phyloP scores from a whole-genome alignment of 2,113 vertebrate genomes.

The Bufo gargarizans region DNA sequence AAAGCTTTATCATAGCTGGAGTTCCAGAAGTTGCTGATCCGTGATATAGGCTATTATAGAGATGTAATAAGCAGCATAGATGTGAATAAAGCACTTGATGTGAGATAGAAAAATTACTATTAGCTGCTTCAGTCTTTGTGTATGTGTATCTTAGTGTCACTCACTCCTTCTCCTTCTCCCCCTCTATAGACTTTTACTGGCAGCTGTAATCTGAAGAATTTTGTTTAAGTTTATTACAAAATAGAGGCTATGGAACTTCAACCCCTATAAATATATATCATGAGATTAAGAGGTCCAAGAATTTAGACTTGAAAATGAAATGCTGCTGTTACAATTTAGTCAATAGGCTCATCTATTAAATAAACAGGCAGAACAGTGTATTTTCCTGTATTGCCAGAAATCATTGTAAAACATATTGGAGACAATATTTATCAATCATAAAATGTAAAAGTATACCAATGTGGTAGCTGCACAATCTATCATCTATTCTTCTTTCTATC shows the following conservation, averaged over 20 bases:
- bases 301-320: not conserved
- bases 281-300: not conserved
- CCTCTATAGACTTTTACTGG: no score
- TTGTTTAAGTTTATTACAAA: no score
- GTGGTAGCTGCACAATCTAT: conserved; percentile 4
- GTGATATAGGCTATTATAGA: no score
- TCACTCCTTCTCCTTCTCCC: no score
- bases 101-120: no score
- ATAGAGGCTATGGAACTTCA: not conserved
- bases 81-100: no score
- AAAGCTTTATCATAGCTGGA: no score
- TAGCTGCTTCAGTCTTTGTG: no score
- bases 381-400: not conserved
- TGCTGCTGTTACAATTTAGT: not conserved
- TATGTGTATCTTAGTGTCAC: no score
- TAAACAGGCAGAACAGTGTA: not conserved
- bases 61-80: no score
- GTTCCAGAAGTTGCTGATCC: no score
- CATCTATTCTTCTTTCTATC: conserved; percentile 7
- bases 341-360: not conserved
- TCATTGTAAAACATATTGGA: not conserved
- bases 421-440: not conserved
- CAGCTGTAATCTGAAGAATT: not conserved
- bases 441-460: not conserved
- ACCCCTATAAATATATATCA: not conserved